phyloP scores from a whole-genome alignment of 2,888 invertebrate species.

The Drepanosiphum platanoidis region DNA sequence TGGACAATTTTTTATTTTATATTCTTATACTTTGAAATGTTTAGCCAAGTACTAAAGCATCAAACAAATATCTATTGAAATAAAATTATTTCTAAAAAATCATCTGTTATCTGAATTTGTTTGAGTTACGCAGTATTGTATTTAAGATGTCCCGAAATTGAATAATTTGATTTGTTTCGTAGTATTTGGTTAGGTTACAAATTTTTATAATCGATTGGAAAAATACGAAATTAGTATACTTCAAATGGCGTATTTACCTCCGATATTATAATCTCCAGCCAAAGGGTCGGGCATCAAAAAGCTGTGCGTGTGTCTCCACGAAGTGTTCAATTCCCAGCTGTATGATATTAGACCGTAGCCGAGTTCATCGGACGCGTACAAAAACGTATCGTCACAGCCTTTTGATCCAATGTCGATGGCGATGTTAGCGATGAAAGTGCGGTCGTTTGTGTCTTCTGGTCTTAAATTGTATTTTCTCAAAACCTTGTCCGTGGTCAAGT shows the following conservation, averaged over 20 bases:
- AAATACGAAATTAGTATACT: neutral
- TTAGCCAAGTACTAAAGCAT: too few species aligned
- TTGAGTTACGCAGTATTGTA: too few species aligned
- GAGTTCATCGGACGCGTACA: slow-evolving; percentile 78
- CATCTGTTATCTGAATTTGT: too few species aligned
- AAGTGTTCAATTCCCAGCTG: slow-evolving; percentile 77
- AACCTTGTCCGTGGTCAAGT: slow-evolving; percentile 79
- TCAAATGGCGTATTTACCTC: slow-evolving; percentile 69
- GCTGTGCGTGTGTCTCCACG: slow-evolving; percentile 83
- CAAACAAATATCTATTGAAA: too few species aligned
- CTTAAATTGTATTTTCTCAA: slow-evolving; percentile 77
- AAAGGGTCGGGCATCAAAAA: slow-evolving; percentile 79
- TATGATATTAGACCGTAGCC: slow-evolving; percentile 82
- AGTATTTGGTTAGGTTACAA: too few species aligned
- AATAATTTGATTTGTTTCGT: too few species aligned
- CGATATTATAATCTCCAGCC: slow-evolving; percentile 78
- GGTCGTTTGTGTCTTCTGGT: slow-evolving; percentile 76
- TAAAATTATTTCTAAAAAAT: too few species aligned
- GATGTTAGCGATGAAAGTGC: slow-evolving; percentile 84
- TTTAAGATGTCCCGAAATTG: too few species aligned
- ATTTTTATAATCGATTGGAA: too few species aligned
- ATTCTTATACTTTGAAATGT: too few species aligned
- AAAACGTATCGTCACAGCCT: slow-evolving; percentile 79
- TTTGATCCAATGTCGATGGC: slow-evolving; percentile 77
- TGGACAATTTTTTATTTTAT: too few species aligned